Evolutionary conservation across 2,797 vertebrate genomes (phyloP), one percentile per base, ranked within the genome.

Genomic region (Prionace glauca): DNA sequence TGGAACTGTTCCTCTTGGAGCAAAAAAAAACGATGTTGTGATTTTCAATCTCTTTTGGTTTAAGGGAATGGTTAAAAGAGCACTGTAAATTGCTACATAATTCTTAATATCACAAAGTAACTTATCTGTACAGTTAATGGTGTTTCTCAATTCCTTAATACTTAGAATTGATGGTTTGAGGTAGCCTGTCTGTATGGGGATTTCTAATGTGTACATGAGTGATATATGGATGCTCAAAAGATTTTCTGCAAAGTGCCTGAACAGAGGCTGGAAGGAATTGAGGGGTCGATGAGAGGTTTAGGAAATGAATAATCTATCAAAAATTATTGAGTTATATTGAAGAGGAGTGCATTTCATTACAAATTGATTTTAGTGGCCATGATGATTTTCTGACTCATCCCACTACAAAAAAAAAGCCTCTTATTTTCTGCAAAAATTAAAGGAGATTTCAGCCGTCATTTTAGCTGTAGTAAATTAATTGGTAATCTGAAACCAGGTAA

Each of bases 31-130:
- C 32, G 41, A 92, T 67, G 8, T 92, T 92, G 41, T 92, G 62
- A 36, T 67, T 67, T 67, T 92, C n/a, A 67, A 92, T 92, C n/a
- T 65, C 60, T 36, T 69, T 67, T 67, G 60, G 90, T 67, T 67
- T 92, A 36, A 92, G 18, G n/a, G 32, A 62, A 69, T 36, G 41
- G 90, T 65, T 91, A 65, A 91, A 91, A 91, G 88, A 91, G 60
- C 29, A 36, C 65, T 67, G 62, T 92, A 92, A 92, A 10, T 92
- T 36, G n/a, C 60, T 41, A 67, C 90, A 92, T 92, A 67, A 67
- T 67, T 41, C 62, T 91, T 67, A 36, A 11, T 67, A 36, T 32
- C 20, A 3, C 29, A 32, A 62, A 91, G 56, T 29, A 88, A 88
- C 10, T 88, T 88, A 56, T 60, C 45, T 88, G 50, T 62, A 18